These are phyloP conservation scores for Nephrotoma flavescens DNA, from an alignment of 2,888 invertebrate genomes.

Conservation along the genomic window DNA sequence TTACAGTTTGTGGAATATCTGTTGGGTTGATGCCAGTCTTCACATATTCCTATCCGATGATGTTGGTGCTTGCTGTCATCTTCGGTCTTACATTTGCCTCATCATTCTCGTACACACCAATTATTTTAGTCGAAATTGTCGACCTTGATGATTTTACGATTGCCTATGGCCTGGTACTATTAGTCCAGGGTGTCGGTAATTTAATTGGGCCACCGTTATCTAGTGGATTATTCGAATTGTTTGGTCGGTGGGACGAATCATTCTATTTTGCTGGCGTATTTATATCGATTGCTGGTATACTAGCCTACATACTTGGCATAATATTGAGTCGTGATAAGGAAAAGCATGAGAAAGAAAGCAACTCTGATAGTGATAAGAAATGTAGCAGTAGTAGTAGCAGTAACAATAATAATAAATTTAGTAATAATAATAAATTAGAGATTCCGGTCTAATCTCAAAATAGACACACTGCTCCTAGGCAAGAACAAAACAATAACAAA, in stretches of 20 bases:
- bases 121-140: constrained; percentile 74
- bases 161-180: constrained; percentile 76
- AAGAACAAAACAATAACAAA: background rate
- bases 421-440: background rate
- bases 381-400: background rate
- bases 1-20: constrained; percentile 28
- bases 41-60: constrained; percentile 20
- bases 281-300: constrained; percentile 59
- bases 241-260: constrained; percentile 52
- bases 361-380: background rate
- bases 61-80: constrained; percentile 36
- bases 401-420: background rate
- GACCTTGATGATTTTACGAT: constrained; percentile 83
- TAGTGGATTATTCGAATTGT: constrained; percentile 40
- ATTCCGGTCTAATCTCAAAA: background rate
- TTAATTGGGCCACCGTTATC: constrained; percentile 83
- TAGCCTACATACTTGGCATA: constrained; percentile 28
- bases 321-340: constrained; percentile 21
- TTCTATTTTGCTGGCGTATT: constrained; percentile 70
- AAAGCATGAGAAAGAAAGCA: background rate
- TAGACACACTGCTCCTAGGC: background rate
- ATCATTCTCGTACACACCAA: constrained; percentile 81
- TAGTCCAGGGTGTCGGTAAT: constrained; percentile 87
- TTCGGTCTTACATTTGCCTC: constrained; percentile 88
- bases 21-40: constrained; percentile 28